Conservation (phyloP, 2,888 invertebrate genomes). For the Cephalotes varians region DNA sequence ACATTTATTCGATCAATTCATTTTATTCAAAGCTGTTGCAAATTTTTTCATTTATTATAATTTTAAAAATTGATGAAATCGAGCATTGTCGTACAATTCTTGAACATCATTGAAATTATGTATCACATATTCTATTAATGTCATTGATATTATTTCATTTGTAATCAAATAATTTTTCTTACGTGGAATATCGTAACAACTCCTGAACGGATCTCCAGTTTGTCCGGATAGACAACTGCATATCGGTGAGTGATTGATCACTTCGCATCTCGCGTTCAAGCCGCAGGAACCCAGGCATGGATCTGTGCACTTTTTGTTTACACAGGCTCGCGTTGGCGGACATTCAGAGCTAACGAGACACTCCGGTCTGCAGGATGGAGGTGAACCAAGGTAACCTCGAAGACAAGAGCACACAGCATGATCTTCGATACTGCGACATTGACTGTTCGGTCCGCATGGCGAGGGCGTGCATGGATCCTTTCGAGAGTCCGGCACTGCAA, state of each 20-base stretch:
- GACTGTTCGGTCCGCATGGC: slow-evolving; percentile 85
- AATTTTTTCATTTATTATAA: not conserved
- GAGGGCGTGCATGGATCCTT: slow-evolving; percentile 84
- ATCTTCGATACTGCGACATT: slow-evolving; percentile 84
- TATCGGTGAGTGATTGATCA: slow-evolving; percentile 87
- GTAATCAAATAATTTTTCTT: slow-evolving; percentile 39
- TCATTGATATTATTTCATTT: not conserved
- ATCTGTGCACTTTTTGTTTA: slow-evolving; percentile 90
- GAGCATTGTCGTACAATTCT: not conserved
- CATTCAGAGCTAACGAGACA: slow-evolving; percentile 86
- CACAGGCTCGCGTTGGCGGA: slow-evolving; percentile 88
- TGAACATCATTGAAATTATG: slow-evolving; percentile 7
- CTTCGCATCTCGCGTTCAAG: slow-evolving; percentile 87
- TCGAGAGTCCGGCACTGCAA: slow-evolving; percentile 60
- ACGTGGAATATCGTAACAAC: slow-evolving; percentile 88
- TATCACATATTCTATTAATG: not conserved
- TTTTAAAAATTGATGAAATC: not conserved
- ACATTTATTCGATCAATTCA: not conserved
- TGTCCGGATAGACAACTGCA: slow-evolving; percentile 86
- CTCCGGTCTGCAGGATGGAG: slow-evolving; percentile 85
- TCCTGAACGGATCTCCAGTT: slow-evolving; percentile 92
- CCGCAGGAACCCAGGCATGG: slow-evolving; percentile 87
- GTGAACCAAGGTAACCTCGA: slow-evolving; percentile 85
- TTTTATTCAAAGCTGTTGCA: not conserved
- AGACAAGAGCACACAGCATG: slow-evolving; percentile 86